Conservation (phyloP, 1,140 invertebrate genomes). For the Argopecten irradians region DNA sequence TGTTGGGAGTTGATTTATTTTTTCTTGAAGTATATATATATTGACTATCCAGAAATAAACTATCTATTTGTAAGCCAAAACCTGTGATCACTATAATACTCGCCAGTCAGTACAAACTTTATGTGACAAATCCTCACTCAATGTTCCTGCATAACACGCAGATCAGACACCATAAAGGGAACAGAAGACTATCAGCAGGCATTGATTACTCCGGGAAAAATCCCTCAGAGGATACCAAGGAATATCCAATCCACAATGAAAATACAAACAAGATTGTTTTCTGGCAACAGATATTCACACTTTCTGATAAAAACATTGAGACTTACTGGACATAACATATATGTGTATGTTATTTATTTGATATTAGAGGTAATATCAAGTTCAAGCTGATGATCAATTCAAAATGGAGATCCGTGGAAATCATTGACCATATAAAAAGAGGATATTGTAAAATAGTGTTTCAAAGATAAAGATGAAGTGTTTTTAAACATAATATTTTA, state of each 20-base stretch:
- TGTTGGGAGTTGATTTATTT: too few relatives aligned
- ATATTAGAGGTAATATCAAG: too few relatives aligned
- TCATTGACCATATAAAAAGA: too few relatives aligned
- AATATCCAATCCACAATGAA: neutral
- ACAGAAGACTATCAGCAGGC: neutral
- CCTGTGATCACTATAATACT: neutral
- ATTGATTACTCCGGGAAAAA: neutral
- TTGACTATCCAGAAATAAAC: too few relatives aligned
- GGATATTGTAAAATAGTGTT: too few relatives aligned
- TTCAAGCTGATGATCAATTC: too few relatives aligned
- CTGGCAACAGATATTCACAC: neutral
- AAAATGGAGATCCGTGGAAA: too few relatives aligned
- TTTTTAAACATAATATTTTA: too few relatives aligned
- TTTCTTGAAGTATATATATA: too few relatives aligned
- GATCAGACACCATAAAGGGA: neutral
- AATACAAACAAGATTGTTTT: constrained; percentile 18
- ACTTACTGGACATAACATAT: neutral
- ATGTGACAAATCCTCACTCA: neutral
- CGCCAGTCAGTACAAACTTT: neutral
- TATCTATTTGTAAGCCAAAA: too few relatives aligned
- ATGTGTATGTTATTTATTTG: too few relatives aligned
- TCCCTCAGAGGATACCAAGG: neutral
- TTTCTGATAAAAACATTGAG: neutral
- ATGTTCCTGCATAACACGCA: neutral
- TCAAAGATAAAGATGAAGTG: too few relatives aligned